Percentiles rank a stretch among this genome's conserved stretches.
These are phyloP conservation scores for Pyrocoelia pectoralis DNA, from an alignment of 2,888 invertebrate species.

Conservation along the genomic window DNA sequence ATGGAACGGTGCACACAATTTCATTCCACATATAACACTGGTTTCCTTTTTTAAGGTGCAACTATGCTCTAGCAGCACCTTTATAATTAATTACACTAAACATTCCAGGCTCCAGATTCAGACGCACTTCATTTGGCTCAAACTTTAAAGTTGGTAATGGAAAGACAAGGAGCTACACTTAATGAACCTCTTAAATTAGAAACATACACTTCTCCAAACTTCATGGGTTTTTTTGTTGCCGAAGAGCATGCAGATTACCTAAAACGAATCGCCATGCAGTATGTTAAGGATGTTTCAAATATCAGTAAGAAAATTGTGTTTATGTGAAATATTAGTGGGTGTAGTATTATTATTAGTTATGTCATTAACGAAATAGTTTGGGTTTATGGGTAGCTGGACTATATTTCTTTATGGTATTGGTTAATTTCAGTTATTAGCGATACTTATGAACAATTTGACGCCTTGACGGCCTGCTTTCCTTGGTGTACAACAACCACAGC, in stretches of 20 bases:
- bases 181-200: constrained; percentile 76
- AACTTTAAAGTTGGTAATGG: constrained; percentile 77
- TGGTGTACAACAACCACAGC: constrained; percentile 74
- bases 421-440: constrained; percentile 72
- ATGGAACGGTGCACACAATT: constrained; percentile 92
- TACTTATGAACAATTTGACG: constrained; percentile 79
- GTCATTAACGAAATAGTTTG: constrained; percentile 25
- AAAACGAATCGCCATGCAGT: constrained; percentile 79
- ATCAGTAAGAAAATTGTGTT: constrained; percentile 66
- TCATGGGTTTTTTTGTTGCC: constrained; percentile 89
- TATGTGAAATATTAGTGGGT: constrained; percentile 21
- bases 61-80: neutral
- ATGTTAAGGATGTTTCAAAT: constrained; percentile 80
- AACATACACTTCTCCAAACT: constrained; percentile 85
- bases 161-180: constrained; percentile 72
- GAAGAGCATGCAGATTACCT: constrained; percentile 84
- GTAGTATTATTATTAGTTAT: constrained; percentile 19
- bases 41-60: constrained; percentile 90
- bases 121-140: constrained; percentile 73
- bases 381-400: constrained; percentile 25
- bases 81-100: neutral
- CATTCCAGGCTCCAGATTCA: constrained; percentile 76
- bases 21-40: constrained; percentile 88
- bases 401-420: constrained; percentile 49
- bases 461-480: constrained; percentile 79